Conservation (phyloP, 2,113 vertebrate genomes). For the Xerus inauris region DNA sequence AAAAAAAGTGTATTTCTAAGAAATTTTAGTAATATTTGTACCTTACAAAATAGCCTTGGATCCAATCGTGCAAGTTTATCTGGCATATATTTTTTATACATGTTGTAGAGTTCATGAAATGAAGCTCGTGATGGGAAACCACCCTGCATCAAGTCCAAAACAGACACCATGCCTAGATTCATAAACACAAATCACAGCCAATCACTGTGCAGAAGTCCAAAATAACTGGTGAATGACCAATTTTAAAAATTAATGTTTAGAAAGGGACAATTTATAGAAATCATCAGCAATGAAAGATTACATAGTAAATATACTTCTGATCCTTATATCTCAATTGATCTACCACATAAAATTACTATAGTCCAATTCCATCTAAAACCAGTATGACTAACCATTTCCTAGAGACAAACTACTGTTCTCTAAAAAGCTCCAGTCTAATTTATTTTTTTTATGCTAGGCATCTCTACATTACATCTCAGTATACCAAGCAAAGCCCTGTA, state of each 20-base stretch:
- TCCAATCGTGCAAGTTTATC: conserved; percentile 95
- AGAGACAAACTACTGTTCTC: background rate
- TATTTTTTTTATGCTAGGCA: conserved; percentile 2
- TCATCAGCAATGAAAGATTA: background rate
- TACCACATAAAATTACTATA: background rate
- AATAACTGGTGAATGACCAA: background rate
- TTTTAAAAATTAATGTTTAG: conserved; percentile 30
- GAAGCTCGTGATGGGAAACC: conserved; percentile 98
- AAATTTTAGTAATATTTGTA: conserved; percentile 75
- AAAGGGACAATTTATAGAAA: background rate
- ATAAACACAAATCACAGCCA: background rate
- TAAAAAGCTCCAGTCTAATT: background rate
- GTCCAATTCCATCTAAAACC: background rate
- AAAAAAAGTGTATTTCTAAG: conserved; percentile 56
- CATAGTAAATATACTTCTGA: background rate
- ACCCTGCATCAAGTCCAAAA: conserved; percentile 99
- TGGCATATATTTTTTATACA: conserved; percentile 99
- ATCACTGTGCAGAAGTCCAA: background rate
- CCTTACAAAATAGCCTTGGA: conserved; percentile 98
- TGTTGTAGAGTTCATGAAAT: conserved; percentile 99
- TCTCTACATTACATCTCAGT: background rate
- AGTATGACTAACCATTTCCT: background rate
- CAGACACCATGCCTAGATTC: conserved; percentile 96
- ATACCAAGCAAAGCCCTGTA: background rate
- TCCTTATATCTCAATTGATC: background rate